Base-by-base conservation (phyloP, 37 sponge, comb jelly and placozoan genomes). In the Hormiphora californensis region DNA sequence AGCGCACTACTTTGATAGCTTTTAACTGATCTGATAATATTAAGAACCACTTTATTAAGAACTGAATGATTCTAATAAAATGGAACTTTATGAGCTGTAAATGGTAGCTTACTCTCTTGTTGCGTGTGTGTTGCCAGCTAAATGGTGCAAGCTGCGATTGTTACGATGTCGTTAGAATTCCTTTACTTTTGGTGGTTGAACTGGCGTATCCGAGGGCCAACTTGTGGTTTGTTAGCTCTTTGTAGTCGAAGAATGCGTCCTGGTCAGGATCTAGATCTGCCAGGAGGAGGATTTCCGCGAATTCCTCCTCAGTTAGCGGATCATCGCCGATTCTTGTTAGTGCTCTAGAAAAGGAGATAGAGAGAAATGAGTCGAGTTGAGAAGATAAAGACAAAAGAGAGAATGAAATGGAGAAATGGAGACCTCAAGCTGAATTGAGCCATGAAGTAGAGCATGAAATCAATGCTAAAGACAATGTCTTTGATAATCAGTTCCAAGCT, bases 211-310 rank as follows among this genome's bases (percentile, higher is more conserved):
- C 43, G 41, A 73, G 81, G 1, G 81, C 81, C 38, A 73, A 46
- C 43, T 73, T 73, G 27, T 33, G 81, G 25, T 33, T 73, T 1
- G 81, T 73, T 9, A 73, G 46, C 39, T 73, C 81, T 33, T 73
- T 73, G 81, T 73, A 73, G 46, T 73, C 81, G 81, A 73, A 73
- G 81, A 73, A 73, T 23, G 81, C 81, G 25, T 73, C 81, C 27
- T 43, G 25, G 81, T 73, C 81, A 0, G 81, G 81, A 46, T 73
- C 81, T 17, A 73, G 81, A 4, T 73, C 81, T 21, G 81, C 81
- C 9, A 73, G 81, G 46, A 19, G 43, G 8, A 73, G 21, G 7
- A 73, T 73, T 46, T 73, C 81, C 44, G 8, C 46, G 46, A 73
- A 73, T 17, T 73, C 81, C 35, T 73, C 81, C 35, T 73, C 81